Evolutionary conservation across 2,797 vertebrate species (phyloP).

Genomic region (Cyclopterus lumpus): DNA sequence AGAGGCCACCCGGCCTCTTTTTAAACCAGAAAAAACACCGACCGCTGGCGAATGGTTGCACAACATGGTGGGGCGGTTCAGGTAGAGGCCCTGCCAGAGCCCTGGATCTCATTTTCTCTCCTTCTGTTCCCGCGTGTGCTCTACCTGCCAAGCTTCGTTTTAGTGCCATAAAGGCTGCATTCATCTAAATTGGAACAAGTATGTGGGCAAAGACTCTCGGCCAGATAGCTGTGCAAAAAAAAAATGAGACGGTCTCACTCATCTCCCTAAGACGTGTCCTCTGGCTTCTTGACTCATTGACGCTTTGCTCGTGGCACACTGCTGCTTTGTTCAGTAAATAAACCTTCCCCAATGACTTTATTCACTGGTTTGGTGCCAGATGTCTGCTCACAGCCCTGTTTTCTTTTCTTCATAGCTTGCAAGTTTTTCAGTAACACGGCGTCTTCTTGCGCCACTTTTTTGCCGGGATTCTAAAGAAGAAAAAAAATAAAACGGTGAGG

Average conservation of each 20-base stretch:
- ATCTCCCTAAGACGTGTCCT: conserved; percentile 51
- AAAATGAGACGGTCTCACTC: conserved; percentile 59
- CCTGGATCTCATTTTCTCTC: conserved; percentile 86
- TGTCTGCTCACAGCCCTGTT: conserved; percentile 24
- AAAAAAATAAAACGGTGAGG: conserved; percentile 23
- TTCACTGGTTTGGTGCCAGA: conserved; percentile 54
- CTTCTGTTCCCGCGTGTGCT: conserved; percentile 70
- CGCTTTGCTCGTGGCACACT: conserved; percentile 54
- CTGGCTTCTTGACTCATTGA: conserved; percentile 41
- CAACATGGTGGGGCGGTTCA: conserved; percentile 75
- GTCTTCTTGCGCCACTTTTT: conserved; percentile 27
- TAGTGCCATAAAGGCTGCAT: conserved; percentile 81
- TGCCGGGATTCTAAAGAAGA: neutral
- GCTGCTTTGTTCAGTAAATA: conserved; percentile 69
- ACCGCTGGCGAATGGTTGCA: conserved; percentile 66
- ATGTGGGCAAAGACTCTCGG: conserved; percentile 58
- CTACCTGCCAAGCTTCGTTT: conserved; percentile 81
- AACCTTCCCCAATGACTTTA: conserved; percentile 63
- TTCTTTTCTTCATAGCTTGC: conserved; percentile 2
- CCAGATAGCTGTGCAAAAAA: conserved; percentile 71
- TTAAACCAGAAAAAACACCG: conserved; percentile 77
- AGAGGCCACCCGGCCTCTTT: conserved; percentile 16
- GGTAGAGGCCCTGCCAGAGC: conserved; percentile 78
- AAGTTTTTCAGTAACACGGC: conserved; percentile 14
- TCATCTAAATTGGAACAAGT: conserved; percentile 82